Percentiles rank a stretch among this genome's conserved stretches.
These are phyloP conservation scores for Atherinomorus stipes DNA, from an alignment of 2,113 vertebrate genomes.

Conservation along the genomic window DNA sequence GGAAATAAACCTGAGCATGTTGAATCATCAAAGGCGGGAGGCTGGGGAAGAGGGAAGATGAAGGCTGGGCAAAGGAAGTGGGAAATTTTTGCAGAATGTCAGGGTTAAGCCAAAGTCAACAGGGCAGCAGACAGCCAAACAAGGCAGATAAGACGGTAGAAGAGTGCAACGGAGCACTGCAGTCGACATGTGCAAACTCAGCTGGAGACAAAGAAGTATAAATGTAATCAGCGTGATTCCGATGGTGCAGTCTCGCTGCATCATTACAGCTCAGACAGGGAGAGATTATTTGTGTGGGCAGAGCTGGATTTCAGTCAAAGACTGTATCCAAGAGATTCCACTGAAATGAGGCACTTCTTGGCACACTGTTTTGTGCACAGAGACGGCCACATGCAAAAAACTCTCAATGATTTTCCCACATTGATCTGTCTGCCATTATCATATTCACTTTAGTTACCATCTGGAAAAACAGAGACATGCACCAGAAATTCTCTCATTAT, in stretches of 20 bases:
- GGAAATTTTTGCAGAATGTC: conserved; percentile 43
- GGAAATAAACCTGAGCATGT: conserved; percentile 72
- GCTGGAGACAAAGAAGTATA: conserved; percentile 19
- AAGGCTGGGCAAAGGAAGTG: background rate
- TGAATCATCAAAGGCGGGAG: conserved; percentile 26
- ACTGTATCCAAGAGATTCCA: conserved; percentile 68
- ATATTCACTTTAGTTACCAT: conserved; percentile 31
- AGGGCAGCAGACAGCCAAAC: conserved; percentile 46
- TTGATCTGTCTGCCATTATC: conserved; percentile 47
- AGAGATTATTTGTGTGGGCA: conserved; percentile 63
- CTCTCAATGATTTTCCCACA: conserved; percentile 57
- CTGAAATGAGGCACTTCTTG: conserved; percentile 63
- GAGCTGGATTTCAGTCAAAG: conserved; percentile 40
- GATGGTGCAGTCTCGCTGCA: conserved; percentile 24
- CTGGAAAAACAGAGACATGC: conserved; percentile 46
- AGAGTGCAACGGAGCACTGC: background rate
- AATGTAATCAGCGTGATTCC: conserved; percentile 20
- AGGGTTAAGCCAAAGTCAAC: conserved; percentile 61
- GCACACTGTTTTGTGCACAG: conserved; percentile 18
- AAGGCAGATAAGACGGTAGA: conserved; percentile 16
- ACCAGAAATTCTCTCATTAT: conserved; percentile 39
- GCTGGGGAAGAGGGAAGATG: background rate
- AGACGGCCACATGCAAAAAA: conserved; percentile 30
- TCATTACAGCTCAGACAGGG: conserved; percentile 38
- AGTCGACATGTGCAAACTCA: conserved; percentile 3